Evolutionary conservation across 2,113 vertebrate genomes (phyloP), one percentile per base, ranked within the genome.

Genomic region (Leucopsar rothschildi): DNA sequence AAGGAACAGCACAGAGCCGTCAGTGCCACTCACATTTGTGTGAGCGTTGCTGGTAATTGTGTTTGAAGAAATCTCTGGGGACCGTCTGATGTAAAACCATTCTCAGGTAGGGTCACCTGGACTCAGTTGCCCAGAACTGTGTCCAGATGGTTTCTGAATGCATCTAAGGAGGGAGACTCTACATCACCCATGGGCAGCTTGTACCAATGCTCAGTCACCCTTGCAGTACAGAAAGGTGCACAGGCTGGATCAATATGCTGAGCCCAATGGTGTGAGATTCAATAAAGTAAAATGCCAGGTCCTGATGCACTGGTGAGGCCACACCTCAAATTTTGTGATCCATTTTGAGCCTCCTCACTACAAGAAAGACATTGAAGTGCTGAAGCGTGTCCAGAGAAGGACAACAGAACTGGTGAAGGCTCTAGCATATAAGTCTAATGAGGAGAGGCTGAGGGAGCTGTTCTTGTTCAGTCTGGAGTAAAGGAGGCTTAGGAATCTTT

Each of bases 181-280:
- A 4, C 27, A 11, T 35, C 10, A 12, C 10, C 24, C 8, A 18
- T 24, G 18, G 5, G 10, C 20, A 73, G 1, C 15, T 27, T 68
- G 22, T 28, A 37, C 53, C 53, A 23, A 6, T 10, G 44, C 45
- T 68, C 33, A 13, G 22, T 19, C 18, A 44, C 27, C 11, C 44
- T 22, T 42, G 61, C 16, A 59, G 71, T 7, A 28, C 33, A 21
- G 9, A 33, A 33, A 18, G 5, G 13, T 12, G 21, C 13, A 37
- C 19, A 60, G 27, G 10, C 14, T 44, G 33, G 31, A 56, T 27
- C 0, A 0, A 8, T 31, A 15, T 12, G 7, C 3, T 0, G 1
- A 57, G 28, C 12, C 18, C 4, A 35, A 11, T 1, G 37, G 7
- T 20, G 12, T 16, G 20, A n/a, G 23, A 18, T 22, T 61, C 29